Evolutionary conservation across 2,888 invertebrate species (phyloP), one percentile per base, ranked within the genome.

Genomic region (Entomobrya multifasciata): DNA sequence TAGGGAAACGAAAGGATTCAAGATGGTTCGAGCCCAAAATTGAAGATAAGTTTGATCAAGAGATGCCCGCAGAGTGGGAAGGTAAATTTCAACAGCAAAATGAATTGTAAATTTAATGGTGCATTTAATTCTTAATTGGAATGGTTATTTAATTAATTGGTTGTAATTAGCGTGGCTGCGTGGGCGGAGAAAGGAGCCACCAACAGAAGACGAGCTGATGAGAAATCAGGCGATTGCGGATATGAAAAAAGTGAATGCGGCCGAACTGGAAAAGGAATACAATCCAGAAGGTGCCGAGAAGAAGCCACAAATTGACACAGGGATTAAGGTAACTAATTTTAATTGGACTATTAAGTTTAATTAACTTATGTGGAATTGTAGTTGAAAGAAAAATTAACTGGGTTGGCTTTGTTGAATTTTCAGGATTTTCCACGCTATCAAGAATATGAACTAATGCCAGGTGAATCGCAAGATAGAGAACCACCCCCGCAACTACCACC

Each of bases 11-110:
- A 67, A 95, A 94, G 89, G 92, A 95, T 0, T 93, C 94, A 0
- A 93, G 97, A 74, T 96, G 95, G 95, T 97, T 96, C 93, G 95
- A 94, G 88, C 96, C 96, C 0, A 93, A 93, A 62, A 94, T 94
- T 20, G 93, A 94, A 57, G 94, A 95, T 87, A 92, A 94, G 27
- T 86, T 74, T 91, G 94, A 95, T 89, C 95, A 95, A 92, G 96
- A 96, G 91, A 92, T 96, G 91, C 96, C 97, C 0, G 94, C 96
- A 0, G 97, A 97, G 93, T 97, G 97, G 97, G 96, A 97, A 92
- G 90, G 92, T 92, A 85, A n/a, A n/a, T n/a, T n/a, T n/a, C n/a
- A n/a, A n/a, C n/a, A n/a, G n/a, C n/a, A n/a, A n/a, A n/a, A n/a
- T n/a, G n/a, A n/a, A n/a, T n/a, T 65, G 65, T 36, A n/a, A 52